These are phyloP conservation scores for Nymphalis c-album DNA, from an alignment of 2,888 invertebrate genomes.

Conservation along the genomic window DNA sequence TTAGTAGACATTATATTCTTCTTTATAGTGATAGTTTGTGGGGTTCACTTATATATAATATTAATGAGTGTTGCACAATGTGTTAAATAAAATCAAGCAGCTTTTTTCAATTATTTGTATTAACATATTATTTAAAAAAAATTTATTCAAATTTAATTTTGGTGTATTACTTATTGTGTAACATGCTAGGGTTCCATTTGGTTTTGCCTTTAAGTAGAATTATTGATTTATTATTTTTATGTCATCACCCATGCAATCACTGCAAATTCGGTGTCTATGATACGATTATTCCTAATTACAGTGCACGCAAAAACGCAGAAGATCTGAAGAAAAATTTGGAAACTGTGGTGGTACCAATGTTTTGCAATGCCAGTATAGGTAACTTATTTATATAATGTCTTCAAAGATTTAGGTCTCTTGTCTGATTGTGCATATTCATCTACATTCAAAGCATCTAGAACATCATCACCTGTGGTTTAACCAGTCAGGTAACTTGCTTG, in stretches of 20 bases:
- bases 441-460: slow-evolving; percentile 68
- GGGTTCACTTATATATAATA: slow-evolving; percentile 12
- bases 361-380: slow-evolving; percentile 94
- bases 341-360: slow-evolving; percentile 98
- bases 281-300: slow-evolving; percentile 84
- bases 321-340: slow-evolving; percentile 96
- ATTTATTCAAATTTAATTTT: neutral
- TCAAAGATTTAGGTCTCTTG: slow-evolving; percentile 73
- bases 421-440: slow-evolving; percentile 68
- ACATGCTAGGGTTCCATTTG: neutral
- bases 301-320: slow-evolving; percentile 97
- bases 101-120: slow-evolving; percentile 12
- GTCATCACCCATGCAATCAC: slow-evolving; percentile 52
- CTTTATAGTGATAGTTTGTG: slow-evolving; percentile 32
- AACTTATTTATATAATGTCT: slow-evolving; percentile 82
- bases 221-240: slow-evolving; percentile 28
- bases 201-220: slow-evolving; percentile 8
- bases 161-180: neutral
- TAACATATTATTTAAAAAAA: neutral
- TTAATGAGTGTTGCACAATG: slow-evolving; percentile 26
- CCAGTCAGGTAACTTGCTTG: slow-evolving; percentile 78
- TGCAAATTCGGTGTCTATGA: slow-evolving; percentile 76
- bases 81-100: slow-evolving; percentile 23
- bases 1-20: slow-evolving; percentile 76
- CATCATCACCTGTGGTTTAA: slow-evolving; percentile 70